Evolutionary conservation across 2,113 vertebrate genomes (phyloP), one percentile per base, ranked within the genome.

Genomic region (Clarias gariepinus): DNA sequence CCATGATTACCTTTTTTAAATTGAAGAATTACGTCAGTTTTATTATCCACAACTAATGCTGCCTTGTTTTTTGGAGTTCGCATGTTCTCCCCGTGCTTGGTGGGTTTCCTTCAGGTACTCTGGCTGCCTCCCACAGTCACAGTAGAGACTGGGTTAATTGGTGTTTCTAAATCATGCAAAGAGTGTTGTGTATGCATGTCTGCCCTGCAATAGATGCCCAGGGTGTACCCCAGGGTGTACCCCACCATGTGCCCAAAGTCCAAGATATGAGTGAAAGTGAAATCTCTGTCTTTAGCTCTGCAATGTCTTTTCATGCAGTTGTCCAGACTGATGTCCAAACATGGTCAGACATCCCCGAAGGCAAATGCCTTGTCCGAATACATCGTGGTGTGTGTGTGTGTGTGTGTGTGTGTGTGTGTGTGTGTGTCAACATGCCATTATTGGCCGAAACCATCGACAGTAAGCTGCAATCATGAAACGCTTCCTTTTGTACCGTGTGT

Each of bases 381-480:
- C 18, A 4, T 21, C 36, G 36, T 15, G 28, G 55, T 77, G 30
- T 52, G 73, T 52, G 47, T 78, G 47, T 55, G 74, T 77, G 74
- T 80, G 74, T 77, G 74, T 77, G 74, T 77, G 74, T 79, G 57
- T 61, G 79, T 81, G 55, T 81, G 79, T 79, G 77, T 79, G 74
- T 79, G 52, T 77, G 76, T 78, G 77, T 79, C 2, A 19, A 33
- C 28, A 3, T 19, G 19, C 58, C 15, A 57, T 57, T 78, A 78
- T 57, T 57, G n/a, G 16, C 13, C 21, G 8, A 30, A 33, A 4
- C 2, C 18, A 60, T 80, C 30, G 13, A 16, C 30, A 36, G 28
- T 21, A 13, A n/a, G 19, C 76, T 79, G 76, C 15, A 30, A 28
- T 81, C 58, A 61, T 30, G 21, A 81, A 81, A 21, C 58, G 61